These are phyloP conservation scores for Eunapius fragilis DNA, from an alignment of 37 sponge, comb jelly and placozoan species.

Conservation along the genomic window DNA sequence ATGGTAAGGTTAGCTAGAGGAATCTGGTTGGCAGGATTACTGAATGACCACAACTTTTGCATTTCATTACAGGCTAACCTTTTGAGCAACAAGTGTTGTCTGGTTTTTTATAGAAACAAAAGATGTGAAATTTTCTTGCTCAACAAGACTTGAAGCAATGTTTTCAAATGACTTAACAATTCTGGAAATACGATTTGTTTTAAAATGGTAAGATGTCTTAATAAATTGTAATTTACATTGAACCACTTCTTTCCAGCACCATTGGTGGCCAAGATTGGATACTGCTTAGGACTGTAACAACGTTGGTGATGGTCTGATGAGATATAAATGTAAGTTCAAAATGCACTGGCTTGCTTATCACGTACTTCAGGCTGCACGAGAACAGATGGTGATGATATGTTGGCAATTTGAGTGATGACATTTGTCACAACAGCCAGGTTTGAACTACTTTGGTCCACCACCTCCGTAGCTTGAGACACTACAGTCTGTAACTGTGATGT, in stretches of 20 bases:
- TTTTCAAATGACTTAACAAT: conserved; percentile 46
- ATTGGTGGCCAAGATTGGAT: not conserved
- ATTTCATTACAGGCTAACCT: conserved; percentile 7
- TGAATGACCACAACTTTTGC: not conserved
- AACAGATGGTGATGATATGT: not conserved
- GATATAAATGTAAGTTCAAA: not conserved
- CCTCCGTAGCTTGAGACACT: not conserved
- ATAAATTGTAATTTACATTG: not conserved
- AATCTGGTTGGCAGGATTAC: not conserved
- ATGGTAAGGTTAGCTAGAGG: not conserved
- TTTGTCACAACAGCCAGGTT: not conserved
- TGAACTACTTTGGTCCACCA: not conserved
- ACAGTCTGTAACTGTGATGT: not conserved
- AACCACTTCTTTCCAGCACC: not conserved
- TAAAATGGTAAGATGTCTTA: not conserved
- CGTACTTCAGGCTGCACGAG: not conserved
- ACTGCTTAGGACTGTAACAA: not conserved
- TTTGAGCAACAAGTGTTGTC: conserved; percentile 15
- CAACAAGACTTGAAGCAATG: conserved; percentile 9
- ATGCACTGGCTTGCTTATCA: not conserved
- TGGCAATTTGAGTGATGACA: not conserved
- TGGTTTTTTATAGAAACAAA: not conserved
- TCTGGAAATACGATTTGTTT: not conserved
- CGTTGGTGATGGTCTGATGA: not conserved
- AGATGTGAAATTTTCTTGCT: conserved; percentile 12